Evolutionary conservation across 2,797 vertebrate genomes (phyloP), one percentile per base, ranked within the genome.

Genomic region (Furcifer pardalis): DNA sequence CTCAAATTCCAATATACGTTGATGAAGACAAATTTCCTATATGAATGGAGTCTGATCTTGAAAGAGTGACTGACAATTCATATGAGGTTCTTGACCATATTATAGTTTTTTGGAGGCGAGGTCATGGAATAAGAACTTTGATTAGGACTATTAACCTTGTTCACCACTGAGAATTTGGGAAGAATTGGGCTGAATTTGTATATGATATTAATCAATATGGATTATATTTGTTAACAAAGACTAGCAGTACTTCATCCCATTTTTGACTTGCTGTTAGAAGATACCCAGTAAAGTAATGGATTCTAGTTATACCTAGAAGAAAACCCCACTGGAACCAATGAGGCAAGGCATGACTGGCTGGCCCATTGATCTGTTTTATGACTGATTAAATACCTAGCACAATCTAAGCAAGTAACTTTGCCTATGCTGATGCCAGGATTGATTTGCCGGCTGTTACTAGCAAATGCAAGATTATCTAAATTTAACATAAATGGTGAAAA

Each of bases 241-340:
- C 83, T 88, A 44, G 77, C 17, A 76, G 81, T 77, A 66, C 49
- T 59, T 83, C 49, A 19, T 82, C 82, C 42, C 80, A 27, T 21
- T 66, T 75, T 80, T 85, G 19, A 42, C 37, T 49, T 60, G 52
- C 23, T 60, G n/a, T 81, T 71, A 46, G 17, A 15, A n/a, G 15
- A 62, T 81, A 59, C 5, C 3, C 46, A 35, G 65, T 37, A 44
- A 77, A 25, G 17, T 42, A 42, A 19, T 44, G 37, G 30, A 25
- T 19, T 23, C 23, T 35, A 56, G 23, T 59, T 35, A 21, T n/a
- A 17, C 1, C 66, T 42, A 56, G 35, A 71, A 56, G 37, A 13
- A 17, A 59, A n/a, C n/a, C 32, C 25, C 37, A 71, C 27, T 59
- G 66, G 59, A 42, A 81, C 59, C 68, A 81, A 15, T 71, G 46